A percentile compares a stretch with the other conserved stretches of the same genome.
Conservation (phyloP, 1,140 invertebrate species). For the Atta cephalotes region DNA sequence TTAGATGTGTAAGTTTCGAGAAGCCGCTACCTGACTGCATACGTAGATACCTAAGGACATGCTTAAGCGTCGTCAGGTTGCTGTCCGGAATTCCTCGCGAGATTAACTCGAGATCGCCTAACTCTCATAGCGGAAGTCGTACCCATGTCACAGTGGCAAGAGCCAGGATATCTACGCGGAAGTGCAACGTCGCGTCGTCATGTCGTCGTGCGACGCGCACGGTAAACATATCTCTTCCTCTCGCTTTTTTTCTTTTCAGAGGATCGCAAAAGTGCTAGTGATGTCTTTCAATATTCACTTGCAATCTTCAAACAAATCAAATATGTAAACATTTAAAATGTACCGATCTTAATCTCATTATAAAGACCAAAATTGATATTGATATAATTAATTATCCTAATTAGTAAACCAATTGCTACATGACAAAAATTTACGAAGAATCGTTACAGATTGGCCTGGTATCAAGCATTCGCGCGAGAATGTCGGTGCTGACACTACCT, state of each 20-base stretch:
- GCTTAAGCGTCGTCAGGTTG: slow-evolving; percentile 27
- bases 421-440: not conserved
- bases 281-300: not conserved
- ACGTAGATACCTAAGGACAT: slow-evolving; percentile 36
- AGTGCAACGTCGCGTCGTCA: slow-evolving; percentile 70
- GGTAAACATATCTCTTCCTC: slow-evolving; percentile 69
- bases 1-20: not conserved
- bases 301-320: slow-evolving; percentile 15
- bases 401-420: not conserved
- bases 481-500: slow-evolving; percentile 36
- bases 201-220: slow-evolving; percentile 66
- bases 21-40: not conserved
- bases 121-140: slow-evolving; percentile 64
- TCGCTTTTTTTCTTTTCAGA: slow-evolving; percentile 61
- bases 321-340: too few relatives aligned
- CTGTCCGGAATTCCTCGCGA: slow-evolving; percentile 49
- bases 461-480: not conserved
- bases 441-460: not conserved
- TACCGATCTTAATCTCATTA: not conserved
- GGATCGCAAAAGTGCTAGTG: not conserved
- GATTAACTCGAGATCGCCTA: slow-evolving; percentile 65
- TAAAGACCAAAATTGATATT: not conserved
- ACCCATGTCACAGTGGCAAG: slow-evolving; percentile 63
- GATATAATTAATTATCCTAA: not conserved
- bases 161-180: slow-evolving; percentile 73